Percentiles rank a stretch among this genome's conserved stretches.
phyloP scores from a whole-genome alignment of 2,888 invertebrate species.

The Drosophila picticornis region DNA sequence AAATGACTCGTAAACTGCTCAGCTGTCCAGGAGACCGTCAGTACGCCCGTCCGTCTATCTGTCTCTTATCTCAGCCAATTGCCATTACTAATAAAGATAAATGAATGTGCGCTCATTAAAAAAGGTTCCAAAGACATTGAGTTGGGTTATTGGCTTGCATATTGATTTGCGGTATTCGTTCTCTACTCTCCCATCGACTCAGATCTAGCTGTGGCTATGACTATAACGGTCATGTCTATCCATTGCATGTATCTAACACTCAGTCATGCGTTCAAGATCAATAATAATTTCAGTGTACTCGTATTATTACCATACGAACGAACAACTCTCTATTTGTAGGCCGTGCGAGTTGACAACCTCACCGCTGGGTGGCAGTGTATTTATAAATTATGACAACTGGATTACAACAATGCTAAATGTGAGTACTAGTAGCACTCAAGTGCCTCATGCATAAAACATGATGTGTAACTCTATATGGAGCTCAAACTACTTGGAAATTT shows the following conservation, averaged over 20 bases:
- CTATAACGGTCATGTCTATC: constrained; percentile 52
- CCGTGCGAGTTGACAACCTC: constrained; percentile 57
- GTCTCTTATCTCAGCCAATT: constrained; percentile 70
- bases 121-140: constrained; percentile 66
- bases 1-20: constrained; percentile 53
- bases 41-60: constrained; percentile 11
- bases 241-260: constrained; percentile 55
- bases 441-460: constrained; percentile 57
- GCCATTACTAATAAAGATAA: constrained; percentile 79
- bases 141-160: constrained; percentile 67
- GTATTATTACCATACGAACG: constrained; percentile 58
- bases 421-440: constrained; percentile 13
- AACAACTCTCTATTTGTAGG: constrained; percentile 53
- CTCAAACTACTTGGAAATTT: constrained; percentile 32
- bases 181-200: constrained; percentile 31
- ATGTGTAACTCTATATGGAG: constrained; percentile 36
- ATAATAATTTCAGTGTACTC: constrained; percentile 53
- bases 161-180: constrained; percentile 47
- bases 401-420: constrained; percentile 49
- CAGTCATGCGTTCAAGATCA: constrained; percentile 76
- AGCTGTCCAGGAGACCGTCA: constrained; percentile 4
- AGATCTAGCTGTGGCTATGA: constrained; percentile 13
- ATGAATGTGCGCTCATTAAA: constrained; percentile 66
- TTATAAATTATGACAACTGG: constrained; percentile 65
- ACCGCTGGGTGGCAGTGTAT: constrained; percentile 58